A percentile compares a stretch with the other conserved stretches of the same genome.
Evolutionary conservation across 2,888 invertebrate species (phyloP).

Genomic region (Bursaphelenchus okinawaensis): DNA sequence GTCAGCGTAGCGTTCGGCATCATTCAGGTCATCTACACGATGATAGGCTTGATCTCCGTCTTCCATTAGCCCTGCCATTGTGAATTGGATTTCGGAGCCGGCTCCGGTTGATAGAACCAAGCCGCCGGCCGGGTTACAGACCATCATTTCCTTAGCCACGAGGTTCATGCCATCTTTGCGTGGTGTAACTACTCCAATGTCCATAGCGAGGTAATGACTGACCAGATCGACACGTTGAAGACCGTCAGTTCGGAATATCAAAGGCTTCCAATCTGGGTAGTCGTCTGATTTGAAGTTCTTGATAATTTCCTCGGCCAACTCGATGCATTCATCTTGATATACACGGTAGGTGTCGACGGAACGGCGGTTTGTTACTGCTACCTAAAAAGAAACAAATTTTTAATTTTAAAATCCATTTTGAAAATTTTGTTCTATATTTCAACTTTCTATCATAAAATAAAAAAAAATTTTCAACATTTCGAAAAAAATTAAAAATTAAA

Average conservation of each 20-base stretch:
- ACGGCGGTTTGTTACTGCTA: conserved; percentile 57
- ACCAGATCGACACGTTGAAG: conserved; percentile 50
- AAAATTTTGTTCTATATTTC: no score
- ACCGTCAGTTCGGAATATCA: conserved; percentile 56
- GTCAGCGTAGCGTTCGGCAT: conserved; percentile 45
- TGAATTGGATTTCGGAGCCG: conserved; percentile 54
- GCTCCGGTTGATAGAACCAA: conserved; percentile 55
- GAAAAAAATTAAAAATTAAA: no score
- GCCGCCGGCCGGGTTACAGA: conserved; percentile 54
- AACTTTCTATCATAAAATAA: no score
- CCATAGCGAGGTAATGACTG: conserved; percentile 58
- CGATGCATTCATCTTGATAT: conserved; percentile 57
- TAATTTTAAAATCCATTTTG: no score
- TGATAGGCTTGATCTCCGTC: conserved; percentile 52
- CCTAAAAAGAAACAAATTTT: no score
- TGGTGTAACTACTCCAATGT: conserved; percentile 57
- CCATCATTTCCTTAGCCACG: conserved; percentile 57
- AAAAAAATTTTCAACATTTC: conserved; percentile 4
- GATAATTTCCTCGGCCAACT: conserved; percentile 50
- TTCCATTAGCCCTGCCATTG: conserved; percentile 52
- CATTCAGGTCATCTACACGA: conserved; percentile 46
- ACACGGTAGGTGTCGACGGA: conserved; percentile 56
- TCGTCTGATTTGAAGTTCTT: conserved; percentile 29
- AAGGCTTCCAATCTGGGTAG: conserved; percentile 50
- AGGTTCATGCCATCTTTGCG: conserved; percentile 57